Evolutionary conservation across 2,888 invertebrate genomes (phyloP).

Genomic region (Falcaria lacertinaria): DNA sequence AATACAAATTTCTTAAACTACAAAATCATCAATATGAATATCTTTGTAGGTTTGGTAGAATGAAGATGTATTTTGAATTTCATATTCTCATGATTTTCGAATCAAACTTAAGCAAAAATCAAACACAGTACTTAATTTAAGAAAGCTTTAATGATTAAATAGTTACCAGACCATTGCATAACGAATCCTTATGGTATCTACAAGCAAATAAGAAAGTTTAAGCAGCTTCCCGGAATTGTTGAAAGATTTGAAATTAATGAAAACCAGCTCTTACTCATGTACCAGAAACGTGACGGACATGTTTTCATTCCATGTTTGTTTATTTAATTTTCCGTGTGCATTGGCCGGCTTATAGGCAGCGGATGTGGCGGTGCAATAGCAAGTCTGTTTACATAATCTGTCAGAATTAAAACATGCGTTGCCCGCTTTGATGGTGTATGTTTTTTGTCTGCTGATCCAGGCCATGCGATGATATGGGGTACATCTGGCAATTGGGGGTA

Average conservation of each 20-base stretch:
- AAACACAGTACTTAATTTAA: no score
- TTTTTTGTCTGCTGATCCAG: slow-evolving; percentile 3
- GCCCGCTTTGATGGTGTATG: slow-evolving; percentile 15
- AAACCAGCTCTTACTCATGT: background rate
- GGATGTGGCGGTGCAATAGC: slow-evolving; percentile 49
- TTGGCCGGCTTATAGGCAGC: slow-evolving; percentile 27
- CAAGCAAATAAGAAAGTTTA: no score
- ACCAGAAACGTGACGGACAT: background rate
- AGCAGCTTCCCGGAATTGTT: no score
- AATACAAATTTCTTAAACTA: no score
- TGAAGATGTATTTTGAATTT: no score
- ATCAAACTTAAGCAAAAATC: no score
- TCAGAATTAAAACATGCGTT: slow-evolving; percentile 54
- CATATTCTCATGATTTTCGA: no score
- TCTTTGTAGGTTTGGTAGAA: no score
- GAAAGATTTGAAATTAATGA: background rate
- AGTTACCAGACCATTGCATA: no score
- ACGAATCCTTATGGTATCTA: no score
- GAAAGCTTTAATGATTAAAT: no score
- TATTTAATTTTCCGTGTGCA: slow-evolving; percentile 21
- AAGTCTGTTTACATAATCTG: slow-evolving; percentile 53
- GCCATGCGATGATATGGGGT: background rate
- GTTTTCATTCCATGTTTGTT: slow-evolving; percentile 12
- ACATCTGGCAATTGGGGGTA: slow-evolving; percentile 1
- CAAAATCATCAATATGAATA: no score